Evolutionary conservation across 1,140 invertebrate genomes (phyloP), one percentile per base, ranked within the genome.

Genomic region (Limonius californicus): DNA sequence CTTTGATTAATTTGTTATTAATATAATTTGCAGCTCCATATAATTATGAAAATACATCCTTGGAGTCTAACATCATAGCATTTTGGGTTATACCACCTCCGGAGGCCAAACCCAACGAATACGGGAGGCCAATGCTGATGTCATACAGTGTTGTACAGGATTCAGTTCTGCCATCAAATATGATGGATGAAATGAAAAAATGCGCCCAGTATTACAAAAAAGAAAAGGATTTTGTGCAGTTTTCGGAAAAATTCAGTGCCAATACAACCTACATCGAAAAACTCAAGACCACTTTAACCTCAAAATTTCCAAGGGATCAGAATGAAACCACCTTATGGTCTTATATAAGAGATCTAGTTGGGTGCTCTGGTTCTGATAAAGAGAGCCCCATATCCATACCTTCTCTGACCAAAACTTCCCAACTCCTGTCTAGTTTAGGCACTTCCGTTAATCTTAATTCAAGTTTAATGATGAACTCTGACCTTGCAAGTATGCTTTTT

Each of bases 61-160:
- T 90, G 60, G 89, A 91, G 70, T 92, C 90, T 1, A 87, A 87
- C 60, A 84, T 95, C 35, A 89, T 90, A 56, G 89, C 91, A 57
- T 97, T 91, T 75, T 97, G 95, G 94, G 94, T 96, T 1, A 87
- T 95, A 79, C 94, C 95, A 15, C 94, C 95, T 12, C 89, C 91
- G 27, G 95, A 97, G 79, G 90, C 91, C 70, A 85, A 90, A 69
- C 91, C 92, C 2, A 86, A 90, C 30, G 94, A 97, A 76, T 95
- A 95, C 79, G 92, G 92, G 0, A 84, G 91, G 30, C 94, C 95
- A 0, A 91, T 97, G 85, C 80, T 91, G 8, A 87, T 97, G 78
- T 89, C 89, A 66, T 95, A 93, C 68, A 90, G 86, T 61, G 85
- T 94, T 55, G 79, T 88, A 4, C 87, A 92, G 69, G 94, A 97